A percentile compares a stretch with the other conserved stretches of the same genome.
phyloP scores from a whole-genome alignment of 2,888 invertebrate genomes.

The Dryobotodes eremita region DNA sequence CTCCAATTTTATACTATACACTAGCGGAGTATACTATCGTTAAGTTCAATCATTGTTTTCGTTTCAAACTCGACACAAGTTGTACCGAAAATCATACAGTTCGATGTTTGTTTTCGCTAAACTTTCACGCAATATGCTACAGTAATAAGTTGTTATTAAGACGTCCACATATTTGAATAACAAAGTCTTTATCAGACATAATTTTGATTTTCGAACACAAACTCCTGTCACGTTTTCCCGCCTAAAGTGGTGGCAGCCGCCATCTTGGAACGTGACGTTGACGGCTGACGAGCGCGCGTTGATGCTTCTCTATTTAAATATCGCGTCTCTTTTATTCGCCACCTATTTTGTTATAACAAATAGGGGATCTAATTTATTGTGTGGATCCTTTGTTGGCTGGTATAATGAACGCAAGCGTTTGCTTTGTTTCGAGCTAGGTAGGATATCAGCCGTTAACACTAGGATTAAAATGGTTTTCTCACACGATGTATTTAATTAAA shows the following conservation, averaged over 20 bases:
- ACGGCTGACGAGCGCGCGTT: conserved; percentile 76
- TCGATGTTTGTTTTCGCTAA: conserved; percentile 44
- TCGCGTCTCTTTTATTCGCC: conserved; percentile 80
- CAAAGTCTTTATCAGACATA: conserved; percentile 60
- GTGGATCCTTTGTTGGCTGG: conserved; percentile 78
- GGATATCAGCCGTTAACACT: conserved; percentile 51
- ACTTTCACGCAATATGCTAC: conserved; percentile 51
- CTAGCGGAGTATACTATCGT: not conserved
- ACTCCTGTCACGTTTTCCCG: conserved; percentile 83
- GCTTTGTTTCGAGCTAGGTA: conserved; percentile 66
- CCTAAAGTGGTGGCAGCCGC: conserved; percentile 83
- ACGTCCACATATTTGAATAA: conserved; percentile 66
- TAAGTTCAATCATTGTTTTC: conserved; percentile 26
- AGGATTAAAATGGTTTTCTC: conserved; percentile 44
- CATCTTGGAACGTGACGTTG: conserved; percentile 87
- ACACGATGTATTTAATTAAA: conserved; percentile 44
- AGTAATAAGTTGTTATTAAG: conserved; percentile 65
- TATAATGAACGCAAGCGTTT: conserved; percentile 74
- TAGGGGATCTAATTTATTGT: conserved; percentile 83
- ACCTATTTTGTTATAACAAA: conserved; percentile 76
- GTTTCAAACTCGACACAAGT: conserved; percentile 31
- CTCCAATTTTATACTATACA: conserved; percentile 13
- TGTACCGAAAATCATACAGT: conserved; percentile 32
- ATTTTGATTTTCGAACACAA: conserved; percentile 75
- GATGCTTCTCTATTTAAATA: conserved; percentile 86